Base-by-base conservation (phyloP, 2,113 vertebrate species). In the Chamaetylas fuelleborni region DNA sequence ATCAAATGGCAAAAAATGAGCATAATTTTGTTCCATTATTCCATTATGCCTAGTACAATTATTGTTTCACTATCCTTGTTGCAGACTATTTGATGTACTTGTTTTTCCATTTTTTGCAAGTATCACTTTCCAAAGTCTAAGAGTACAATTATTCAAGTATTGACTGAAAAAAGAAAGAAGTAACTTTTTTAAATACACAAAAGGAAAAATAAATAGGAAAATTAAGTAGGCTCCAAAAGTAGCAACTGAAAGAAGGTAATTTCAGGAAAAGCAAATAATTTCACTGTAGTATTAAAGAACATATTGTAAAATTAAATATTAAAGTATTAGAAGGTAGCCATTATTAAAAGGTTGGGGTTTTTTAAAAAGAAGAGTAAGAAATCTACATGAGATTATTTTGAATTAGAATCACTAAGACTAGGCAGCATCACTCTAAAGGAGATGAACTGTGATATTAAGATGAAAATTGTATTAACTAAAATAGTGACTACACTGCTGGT, bases 1-100 rank as follows among this genome's bases (percentile, higher is more conserved):
- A 95, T 92, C 58, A 64, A 94, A 91, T 84, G 79, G 74, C 70
- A 95, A 85, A 95, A 90, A 81, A 77, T 38, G 73, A 70, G 54
- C 58, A 80, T 40, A 5, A 72, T 95, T 94, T 90, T 80, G 73
- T 86, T 88, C 50, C 48, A 87, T 91, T 91, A 90, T 88, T 86
- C 82, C 66, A 87, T 93, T 91, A 94, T 50, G 85, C 70, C 66
- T 70, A 23, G 9, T 88, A 31, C 74, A 88, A 90, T 82, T 84
- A 85, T 56, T 79, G 40, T 57, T 81, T 94, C 74, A 80, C 69
- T 86, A 56, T 77, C 54, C 84, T 48, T 76, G 43, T 48, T 60
- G 76, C 65, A 90, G 72, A 24, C n/a, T 85, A 77, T 61, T 85
- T 91, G 40, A 81, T 57, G 17, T 33, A 69, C 45, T 86, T 53